Conservation (phyloP, 1,140 invertebrate species). For the Gryllus bimaculatus region DNA sequence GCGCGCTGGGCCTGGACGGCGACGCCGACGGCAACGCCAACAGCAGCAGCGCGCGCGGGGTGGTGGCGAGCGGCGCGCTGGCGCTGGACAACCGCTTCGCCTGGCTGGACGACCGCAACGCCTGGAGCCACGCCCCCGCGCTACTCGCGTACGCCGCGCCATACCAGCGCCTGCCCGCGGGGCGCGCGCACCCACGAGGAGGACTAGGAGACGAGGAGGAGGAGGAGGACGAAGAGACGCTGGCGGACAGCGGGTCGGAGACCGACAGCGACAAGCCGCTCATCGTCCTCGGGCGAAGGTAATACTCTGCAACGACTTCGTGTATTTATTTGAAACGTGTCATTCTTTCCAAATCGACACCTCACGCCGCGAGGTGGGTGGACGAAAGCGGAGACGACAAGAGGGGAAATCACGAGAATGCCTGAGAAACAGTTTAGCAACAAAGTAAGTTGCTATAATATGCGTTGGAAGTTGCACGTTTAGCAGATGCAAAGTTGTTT, state of each 20-base stretch:
- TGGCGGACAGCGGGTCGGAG: not conserved
- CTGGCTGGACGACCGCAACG: not conserved
- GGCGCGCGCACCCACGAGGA: too few relatives aligned
- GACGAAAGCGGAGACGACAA: too few relatives aligned
- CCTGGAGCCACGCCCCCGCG: not conserved
- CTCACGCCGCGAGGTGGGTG: too few relatives aligned
- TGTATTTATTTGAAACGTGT: too few relatives aligned
- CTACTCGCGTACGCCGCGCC: not conserved
- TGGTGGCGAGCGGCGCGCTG: not conserved
- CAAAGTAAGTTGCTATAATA: too few relatives aligned
- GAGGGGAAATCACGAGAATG: too few relatives aligned
- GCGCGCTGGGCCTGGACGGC: too few relatives aligned
- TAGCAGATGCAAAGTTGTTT: too few relatives aligned
- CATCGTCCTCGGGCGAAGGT: not conserved
- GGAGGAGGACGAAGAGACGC: not conserved
- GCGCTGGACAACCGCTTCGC: not conserved
- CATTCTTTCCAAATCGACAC: too few relatives aligned
- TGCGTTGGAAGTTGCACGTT: too few relatives aligned
- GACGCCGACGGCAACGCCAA: not conserved
- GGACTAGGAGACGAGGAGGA: not conserved
- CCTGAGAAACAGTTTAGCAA: too few relatives aligned
- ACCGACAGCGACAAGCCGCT: not conserved
- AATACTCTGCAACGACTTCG: too few relatives aligned
- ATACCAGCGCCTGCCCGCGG: not conserved
- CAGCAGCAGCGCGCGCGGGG: not conserved